A percentile compares a stretch with the other conserved stretches of the same genome.
These are phyloP conservation scores for Neoarius graeffei DNA, from an alignment of 2,113 vertebrate species.

Conservation along the genomic window DNA sequence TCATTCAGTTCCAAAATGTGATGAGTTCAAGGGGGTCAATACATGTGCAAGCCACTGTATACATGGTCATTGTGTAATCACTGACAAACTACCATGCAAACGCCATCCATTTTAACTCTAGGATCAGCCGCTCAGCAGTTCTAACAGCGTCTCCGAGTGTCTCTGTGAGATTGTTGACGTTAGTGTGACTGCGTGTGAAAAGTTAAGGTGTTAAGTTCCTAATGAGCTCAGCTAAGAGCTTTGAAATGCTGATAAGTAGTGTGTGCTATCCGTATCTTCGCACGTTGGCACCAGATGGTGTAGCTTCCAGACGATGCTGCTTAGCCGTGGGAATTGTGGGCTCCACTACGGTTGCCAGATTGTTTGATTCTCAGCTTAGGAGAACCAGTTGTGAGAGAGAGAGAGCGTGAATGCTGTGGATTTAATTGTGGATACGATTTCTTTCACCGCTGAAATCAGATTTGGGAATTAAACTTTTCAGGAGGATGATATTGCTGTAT, in stretches of 20 bases:
- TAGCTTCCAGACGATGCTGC: constrained; percentile 27
- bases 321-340: constrained; percentile 20
- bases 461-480: background rate
- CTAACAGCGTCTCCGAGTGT: background rate
- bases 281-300: constrained; percentile 47
- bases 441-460: background rate
- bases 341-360: constrained; percentile 36
- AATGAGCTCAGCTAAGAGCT: constrained; percentile 19
- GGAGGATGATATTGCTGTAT: background rate
- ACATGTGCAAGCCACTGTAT: background rate
- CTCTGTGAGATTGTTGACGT: background rate
- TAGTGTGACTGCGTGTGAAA: background rate
- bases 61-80: constrained; percentile 12
- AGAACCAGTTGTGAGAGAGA: constrained; percentile 27
- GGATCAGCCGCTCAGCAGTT: background rate
- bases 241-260: constrained; percentile 13
- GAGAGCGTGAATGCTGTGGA: constrained; percentile 17
- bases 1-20: background rate
- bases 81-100: constrained; percentile 19
- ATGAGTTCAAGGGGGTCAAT: background rate
- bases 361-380: constrained; percentile 28
- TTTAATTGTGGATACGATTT: background rate
- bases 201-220: background rate
- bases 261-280: constrained; percentile 3
- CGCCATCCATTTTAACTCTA: background rate